Percentiles rank a stretch among this genome's conserved stretches.
Conservation (phyloP, 2,113 vertebrate species). For the Cottus gobio region DNA sequence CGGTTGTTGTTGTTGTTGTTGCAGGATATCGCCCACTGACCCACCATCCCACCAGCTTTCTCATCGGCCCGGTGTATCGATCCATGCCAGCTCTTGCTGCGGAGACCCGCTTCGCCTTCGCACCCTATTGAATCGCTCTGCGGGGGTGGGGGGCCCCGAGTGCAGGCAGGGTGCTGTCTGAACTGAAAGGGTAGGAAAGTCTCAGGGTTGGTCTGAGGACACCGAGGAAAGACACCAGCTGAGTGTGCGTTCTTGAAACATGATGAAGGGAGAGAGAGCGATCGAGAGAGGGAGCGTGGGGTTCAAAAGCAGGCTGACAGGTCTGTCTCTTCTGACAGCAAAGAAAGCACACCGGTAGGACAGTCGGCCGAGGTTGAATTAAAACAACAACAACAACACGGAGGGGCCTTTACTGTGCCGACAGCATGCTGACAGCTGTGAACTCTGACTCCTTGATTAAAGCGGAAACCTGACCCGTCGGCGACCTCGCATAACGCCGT, state of each 20-base stretch:
- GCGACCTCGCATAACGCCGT: constrained; percentile 21
- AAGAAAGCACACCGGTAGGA: not conserved
- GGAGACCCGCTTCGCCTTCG: too few relatives aligned
- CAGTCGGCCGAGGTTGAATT: not conserved
- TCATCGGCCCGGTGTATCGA: constrained; percentile 53
- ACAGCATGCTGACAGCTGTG: constrained; percentile 52
- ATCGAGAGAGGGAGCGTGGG: not conserved
- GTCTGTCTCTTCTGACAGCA: constrained; percentile 29
- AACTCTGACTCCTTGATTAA: constrained; percentile 37
- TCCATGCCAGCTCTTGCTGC: constrained; percentile 39
- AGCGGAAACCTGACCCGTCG: constrained; percentile 24
- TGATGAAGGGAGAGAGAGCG: not conserved
- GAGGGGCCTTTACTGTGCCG: not conserved
- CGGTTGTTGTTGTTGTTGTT: constrained; percentile 31
- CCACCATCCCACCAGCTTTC: constrained; percentile 33
- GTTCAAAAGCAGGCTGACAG: constrained; percentile 13
- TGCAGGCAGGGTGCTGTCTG: constrained; percentile 28
- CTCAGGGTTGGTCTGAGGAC: constrained; percentile 26
- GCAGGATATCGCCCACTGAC: constrained; percentile 37
- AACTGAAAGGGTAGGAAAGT: constrained; percentile 31
- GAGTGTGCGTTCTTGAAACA: constrained; percentile 8
- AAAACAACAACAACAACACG: not conserved
- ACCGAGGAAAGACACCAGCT: constrained; percentile 1
- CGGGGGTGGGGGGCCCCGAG: too few relatives aligned
- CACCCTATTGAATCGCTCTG: too few relatives aligned